Percentiles rank a stretch among this genome's conserved stretches.
Evolutionary conservation across 2,888 invertebrate species (phyloP).

Genomic region (Troides oblongomaculatus): DNA sequence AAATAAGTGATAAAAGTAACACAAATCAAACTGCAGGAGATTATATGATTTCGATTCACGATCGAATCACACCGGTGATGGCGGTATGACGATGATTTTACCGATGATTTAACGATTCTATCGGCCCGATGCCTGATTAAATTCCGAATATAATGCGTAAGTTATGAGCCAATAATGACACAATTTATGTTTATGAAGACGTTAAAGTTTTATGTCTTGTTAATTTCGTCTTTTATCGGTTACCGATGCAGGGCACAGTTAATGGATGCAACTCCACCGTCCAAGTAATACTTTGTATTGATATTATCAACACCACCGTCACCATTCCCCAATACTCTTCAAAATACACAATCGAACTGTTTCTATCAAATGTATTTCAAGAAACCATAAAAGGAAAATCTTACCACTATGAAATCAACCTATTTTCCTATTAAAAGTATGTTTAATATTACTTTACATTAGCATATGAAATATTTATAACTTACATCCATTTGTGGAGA

Average conservation of each 20-base stretch:
- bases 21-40: constrained; percentile 7
- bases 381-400: too few species aligned
- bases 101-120: constrained; percentile 28
- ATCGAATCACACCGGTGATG: constrained; percentile 21
- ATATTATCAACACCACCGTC: constrained; percentile 10
- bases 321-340: not conserved
- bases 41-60: constrained; percentile 14
- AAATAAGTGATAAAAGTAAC: constrained; percentile 18
- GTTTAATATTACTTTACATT: too few species aligned
- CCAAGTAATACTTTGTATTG: constrained; percentile 1
- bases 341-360: not conserved
- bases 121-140: constrained; percentile 26
- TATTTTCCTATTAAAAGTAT: too few species aligned
- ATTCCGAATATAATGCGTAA: constrained; percentile 29
- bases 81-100: constrained; percentile 20
- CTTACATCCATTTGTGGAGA: too few species aligned
- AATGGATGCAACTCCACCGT: constrained; percentile 10
- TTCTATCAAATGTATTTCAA: too few species aligned
- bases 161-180: constrained; percentile 30
- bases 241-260: constrained; percentile 18
- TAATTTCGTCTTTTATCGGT: constrained; percentile 28
- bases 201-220: constrained; percentile 29
- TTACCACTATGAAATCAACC: too few species aligned
- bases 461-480: too few species aligned
- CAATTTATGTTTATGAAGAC: constrained; percentile 29